phyloP scores from a whole-genome alignment of 2,888 invertebrate genomes.

The Callosobruchus maculatus region DNA sequence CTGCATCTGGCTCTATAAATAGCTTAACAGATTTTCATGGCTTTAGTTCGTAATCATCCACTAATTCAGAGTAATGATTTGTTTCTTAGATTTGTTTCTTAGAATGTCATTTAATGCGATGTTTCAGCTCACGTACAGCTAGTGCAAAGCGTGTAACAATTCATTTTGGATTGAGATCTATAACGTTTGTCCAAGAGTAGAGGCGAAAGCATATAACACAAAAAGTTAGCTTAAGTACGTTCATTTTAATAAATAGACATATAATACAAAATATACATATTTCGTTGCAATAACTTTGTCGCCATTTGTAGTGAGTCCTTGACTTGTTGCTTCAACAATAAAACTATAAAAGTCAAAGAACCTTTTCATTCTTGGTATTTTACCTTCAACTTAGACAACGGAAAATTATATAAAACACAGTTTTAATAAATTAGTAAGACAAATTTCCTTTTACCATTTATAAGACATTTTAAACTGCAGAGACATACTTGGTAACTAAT shows the following conservation, averaged over 20 bases:
- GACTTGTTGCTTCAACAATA: background rate
- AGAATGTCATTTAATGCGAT: slow-evolving; percentile 14
- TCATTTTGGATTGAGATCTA: slow-evolving; percentile 34
- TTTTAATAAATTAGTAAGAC: too few relatives aligned
- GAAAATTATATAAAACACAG: too few relatives aligned
- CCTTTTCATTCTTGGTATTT: too few relatives aligned
- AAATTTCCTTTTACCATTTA: too few relatives aligned
- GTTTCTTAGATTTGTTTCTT: too few relatives aligned
- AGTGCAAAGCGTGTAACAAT: slow-evolving; percentile 1
- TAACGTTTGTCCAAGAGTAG: slow-evolving; percentile 26
- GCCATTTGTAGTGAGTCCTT: background rate
- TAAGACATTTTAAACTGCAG: too few relatives aligned
- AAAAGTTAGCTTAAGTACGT: slow-evolving; percentile 15
- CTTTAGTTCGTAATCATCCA: too few relatives aligned
- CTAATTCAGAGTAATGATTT: too few relatives aligned
- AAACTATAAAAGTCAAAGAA: background rate
- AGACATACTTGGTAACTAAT: background rate
- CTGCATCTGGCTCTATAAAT: too few relatives aligned
- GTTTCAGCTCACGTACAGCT: slow-evolving; percentile 7
- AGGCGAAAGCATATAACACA: slow-evolving; percentile 25
- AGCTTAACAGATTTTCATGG: too few relatives aligned
- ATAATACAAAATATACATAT: slow-evolving; percentile 24
- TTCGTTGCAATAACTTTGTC: background rate
- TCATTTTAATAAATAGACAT: slow-evolving; percentile 21
- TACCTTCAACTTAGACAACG: too few relatives aligned